Evolutionary conservation across 2,888 invertebrate genomes (phyloP).

Genomic region (Eremobia ochroleuca): DNA sequence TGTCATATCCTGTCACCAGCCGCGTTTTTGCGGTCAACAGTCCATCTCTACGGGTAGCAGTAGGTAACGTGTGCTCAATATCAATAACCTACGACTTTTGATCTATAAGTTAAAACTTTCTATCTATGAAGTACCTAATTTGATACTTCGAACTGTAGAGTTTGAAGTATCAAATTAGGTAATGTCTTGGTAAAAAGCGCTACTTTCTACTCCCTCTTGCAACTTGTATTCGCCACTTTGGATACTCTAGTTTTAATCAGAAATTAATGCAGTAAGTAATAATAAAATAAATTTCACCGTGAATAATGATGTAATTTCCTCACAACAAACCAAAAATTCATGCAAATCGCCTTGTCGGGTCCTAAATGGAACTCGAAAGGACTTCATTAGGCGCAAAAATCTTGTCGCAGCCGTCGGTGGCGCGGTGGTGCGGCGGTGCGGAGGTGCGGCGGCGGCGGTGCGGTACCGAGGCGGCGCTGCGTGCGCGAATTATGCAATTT

Average conservation of each 20-base stretch:
- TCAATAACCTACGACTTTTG: neutral
- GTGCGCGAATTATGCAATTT: constrained; percentile 88
- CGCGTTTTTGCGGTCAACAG: no score
- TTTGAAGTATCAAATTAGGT: neutral
- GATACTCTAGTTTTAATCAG: neutral
- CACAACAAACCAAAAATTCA: constrained; percentile 37
- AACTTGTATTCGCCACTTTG: neutral
- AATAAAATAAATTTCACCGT: constrained; percentile 16
- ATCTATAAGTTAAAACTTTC: neutral
- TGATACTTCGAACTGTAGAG: neutral
- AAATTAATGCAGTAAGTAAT: neutral
- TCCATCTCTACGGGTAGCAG: neutral
- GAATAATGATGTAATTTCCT: constrained; percentile 39
- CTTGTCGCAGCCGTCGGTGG: constrained; percentile 68
- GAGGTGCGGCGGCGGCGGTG: constrained; percentile 55
- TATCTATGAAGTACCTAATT: neutral
- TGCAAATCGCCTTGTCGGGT: constrained; percentile 38
- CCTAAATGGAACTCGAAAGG: constrained; percentile 59
- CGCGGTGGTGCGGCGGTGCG: constrained; percentile 38
- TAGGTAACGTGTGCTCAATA: neutral
- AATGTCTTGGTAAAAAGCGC: neutral
- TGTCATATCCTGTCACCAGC: no score
- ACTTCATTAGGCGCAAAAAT: constrained; percentile 86
- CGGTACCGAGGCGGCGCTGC: constrained; percentile 55
- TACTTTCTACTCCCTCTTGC: neutral